Evolutionary conservation across 2,888 invertebrate genomes (phyloP), one percentile per base, ranked within the genome.

Genomic region (Eristalinus sepulchralis): DNA sequence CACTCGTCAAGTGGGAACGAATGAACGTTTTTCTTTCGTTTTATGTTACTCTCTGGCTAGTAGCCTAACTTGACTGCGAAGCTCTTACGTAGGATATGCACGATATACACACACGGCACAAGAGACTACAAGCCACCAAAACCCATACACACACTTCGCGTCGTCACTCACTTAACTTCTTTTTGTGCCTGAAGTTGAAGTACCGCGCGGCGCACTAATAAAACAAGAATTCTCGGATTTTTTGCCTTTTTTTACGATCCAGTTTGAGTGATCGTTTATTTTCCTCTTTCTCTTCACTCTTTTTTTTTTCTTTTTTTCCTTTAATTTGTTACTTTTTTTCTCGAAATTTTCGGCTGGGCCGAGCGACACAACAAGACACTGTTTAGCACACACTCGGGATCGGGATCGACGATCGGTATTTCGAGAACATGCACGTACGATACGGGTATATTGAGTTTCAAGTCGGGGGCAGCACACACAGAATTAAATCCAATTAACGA

Each of bases 261-360:
- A 86, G 86, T 86, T 86, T 86, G 75, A 86, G 83, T 86, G 85
- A 84, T 85, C 77, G 76, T 79, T 76, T 80, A 62, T 67, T 53
- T 73, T 72, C 39, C 55, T 71, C 22, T 71, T 75, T 77, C 33
- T 76, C 59, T 76, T 76, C 5, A 34, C 62, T 64, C 20, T 47
- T 67, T 60, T 68, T 71, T 66, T 62, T n/a, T n/a, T n/a, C n/a
- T n/a, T 59, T 71, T 72, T 55, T 11, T 9, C 22, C 24, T 68
- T 76, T 11, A 11, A 47, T 60, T 33, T 27, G 11, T 73, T 67
- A 36, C 67, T 10, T 57, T 66, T 59, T 22, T 39, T 63, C 24
- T n/a, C 36, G 36, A 8, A 47, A 47, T 17, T 47, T 47, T 47
- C 8, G 68, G 71, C 73, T 84, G 73, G 70, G 62, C 72, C 67